A percentile compares a stretch with the other conserved stretches of the same genome.
phyloP scores from a whole-genome alignment of 2,113 vertebrate species.

The Phaethornis superciliosus region DNA sequence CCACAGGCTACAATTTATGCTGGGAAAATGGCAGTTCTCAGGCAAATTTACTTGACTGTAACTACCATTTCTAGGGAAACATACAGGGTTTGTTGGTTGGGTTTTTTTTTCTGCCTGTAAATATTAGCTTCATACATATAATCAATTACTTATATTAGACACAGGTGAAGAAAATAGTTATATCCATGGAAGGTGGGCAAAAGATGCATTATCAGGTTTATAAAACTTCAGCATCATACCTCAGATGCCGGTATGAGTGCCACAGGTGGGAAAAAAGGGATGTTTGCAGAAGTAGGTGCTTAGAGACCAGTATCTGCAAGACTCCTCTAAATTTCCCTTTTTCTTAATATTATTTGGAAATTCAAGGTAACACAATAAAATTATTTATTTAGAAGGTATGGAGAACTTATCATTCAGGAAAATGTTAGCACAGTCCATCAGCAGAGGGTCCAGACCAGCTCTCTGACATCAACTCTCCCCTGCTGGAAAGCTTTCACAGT shows the following conservation, averaged over 20 bases:
- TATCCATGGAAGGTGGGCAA: neutral
- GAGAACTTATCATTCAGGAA: conserved; percentile 59
- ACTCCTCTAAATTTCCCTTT: neutral
- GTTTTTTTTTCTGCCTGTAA: neutral
- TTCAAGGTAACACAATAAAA: conserved; percentile 32
- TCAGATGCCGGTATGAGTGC: neutral
- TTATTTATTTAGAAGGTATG: neutral
- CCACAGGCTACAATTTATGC: neutral
- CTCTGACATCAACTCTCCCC: too few relatives aligned
- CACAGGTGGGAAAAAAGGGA: neutral
- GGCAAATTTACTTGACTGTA: neutral
- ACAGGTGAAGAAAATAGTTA: neutral
- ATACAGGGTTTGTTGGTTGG: too few relatives aligned
- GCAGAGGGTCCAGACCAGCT: neutral
- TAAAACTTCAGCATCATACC: neutral
- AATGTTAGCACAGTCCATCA: conserved; percentile 35
- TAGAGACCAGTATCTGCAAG: neutral
- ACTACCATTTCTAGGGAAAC: neutral
- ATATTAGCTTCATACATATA: neutral
- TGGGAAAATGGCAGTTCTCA: neutral
- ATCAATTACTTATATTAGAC: neutral
- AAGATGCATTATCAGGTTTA: neutral
- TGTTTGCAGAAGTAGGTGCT: neutral
- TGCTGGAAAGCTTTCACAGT: neutral
- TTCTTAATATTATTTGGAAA: conserved; percentile 21